These are phyloP conservation scores for Cranoglanis bouderius DNA, from an alignment of 2,113 vertebrate genomes.

Conservation along the genomic window DNA sequence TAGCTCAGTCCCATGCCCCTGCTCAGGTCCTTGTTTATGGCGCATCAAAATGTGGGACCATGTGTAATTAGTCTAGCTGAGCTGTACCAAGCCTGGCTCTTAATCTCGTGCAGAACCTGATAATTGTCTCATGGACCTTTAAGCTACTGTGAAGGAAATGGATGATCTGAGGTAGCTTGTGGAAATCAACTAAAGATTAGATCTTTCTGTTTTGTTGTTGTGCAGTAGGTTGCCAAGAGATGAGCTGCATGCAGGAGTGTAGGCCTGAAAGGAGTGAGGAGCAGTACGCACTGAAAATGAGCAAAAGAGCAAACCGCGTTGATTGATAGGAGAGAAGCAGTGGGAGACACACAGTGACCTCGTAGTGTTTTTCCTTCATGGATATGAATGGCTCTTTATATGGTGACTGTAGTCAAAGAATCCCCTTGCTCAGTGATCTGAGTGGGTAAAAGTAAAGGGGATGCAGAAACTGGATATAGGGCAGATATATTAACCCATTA, in stretches of 20 bases:
- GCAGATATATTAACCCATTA: background rate
- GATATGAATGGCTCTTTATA: constrained; percentile 12
- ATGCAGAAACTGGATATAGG: background rate
- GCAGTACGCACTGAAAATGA: background rate
- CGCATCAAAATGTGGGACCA: background rate
- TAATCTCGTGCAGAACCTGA: background rate
- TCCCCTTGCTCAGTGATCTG: background rate
- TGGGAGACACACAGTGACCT: background rate
- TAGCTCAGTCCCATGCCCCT: background rate
- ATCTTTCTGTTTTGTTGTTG: background rate
- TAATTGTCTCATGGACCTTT: background rate
- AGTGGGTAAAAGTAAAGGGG: background rate
- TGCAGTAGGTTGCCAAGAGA: background rate
- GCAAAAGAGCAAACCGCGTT: background rate
- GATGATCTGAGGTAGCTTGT: background rate
- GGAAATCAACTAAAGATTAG: background rate
- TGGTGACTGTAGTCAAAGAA: background rate
- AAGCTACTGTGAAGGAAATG: background rate
- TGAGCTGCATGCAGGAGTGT: background rate
- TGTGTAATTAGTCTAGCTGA: background rate
- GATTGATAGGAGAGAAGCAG: background rate
- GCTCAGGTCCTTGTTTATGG: background rate
- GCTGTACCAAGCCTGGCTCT: background rate
- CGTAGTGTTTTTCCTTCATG: background rate
- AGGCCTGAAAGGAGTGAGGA: background rate